phyloP scores from a whole-genome alignment of 2,113 vertebrate genomes.

The Bettongia penicillata region DNA sequence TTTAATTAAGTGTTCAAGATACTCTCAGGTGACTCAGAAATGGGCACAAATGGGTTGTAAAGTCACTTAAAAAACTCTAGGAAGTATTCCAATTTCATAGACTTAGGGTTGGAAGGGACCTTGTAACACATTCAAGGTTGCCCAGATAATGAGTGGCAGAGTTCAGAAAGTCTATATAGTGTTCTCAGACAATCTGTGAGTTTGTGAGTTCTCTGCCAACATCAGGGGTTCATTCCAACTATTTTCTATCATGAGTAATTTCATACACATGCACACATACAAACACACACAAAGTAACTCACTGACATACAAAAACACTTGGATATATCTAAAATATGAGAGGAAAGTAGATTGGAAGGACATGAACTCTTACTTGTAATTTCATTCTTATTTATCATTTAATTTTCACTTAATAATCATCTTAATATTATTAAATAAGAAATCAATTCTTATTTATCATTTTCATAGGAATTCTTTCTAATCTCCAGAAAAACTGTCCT shows the following conservation, averaged over 20 bases:
- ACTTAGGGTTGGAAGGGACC: background rate
- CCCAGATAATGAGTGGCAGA: background rate
- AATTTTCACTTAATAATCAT: background rate
- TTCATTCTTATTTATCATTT: background rate
- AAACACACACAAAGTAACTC: background rate
- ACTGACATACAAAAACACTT: background rate
- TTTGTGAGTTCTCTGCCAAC: too few relatives aligned
- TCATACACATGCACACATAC: background rate
- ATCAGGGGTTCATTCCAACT: background rate
- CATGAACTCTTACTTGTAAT: background rate
- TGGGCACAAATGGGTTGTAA: constrained; percentile 49
- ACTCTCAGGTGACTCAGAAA: constrained; percentile 63
- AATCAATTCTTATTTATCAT: background rate
- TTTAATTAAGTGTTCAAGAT: constrained; percentile 79
- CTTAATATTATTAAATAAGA: background rate
- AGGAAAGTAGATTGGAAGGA: background rate
- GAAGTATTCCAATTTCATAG: constrained; percentile 34
- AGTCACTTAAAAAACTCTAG: constrained; percentile 61
- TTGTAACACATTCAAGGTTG: too few relatives aligned
- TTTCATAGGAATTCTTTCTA: background rate
- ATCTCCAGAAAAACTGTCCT: background rate
- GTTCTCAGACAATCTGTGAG: background rate
- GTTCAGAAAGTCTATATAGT: background rate
- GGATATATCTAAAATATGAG: background rate
- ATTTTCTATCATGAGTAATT: background rate